Conservation (phyloP, 2,888 invertebrate species). For the Machimus atricapillus region DNA sequence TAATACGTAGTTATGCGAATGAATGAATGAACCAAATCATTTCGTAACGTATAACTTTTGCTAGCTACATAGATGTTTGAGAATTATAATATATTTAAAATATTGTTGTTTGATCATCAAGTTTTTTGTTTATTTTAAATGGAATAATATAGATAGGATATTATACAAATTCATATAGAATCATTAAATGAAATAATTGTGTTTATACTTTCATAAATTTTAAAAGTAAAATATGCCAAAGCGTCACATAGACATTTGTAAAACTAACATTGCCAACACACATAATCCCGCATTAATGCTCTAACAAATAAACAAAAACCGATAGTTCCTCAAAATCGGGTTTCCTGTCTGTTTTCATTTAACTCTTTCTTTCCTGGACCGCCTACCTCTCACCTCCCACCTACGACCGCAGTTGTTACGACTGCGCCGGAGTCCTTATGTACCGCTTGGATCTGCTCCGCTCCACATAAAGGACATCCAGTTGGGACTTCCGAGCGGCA, state of each 20-base stretch:
- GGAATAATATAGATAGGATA: too few relatives aligned
- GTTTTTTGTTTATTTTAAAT: too few relatives aligned
- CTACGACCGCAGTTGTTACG: not conserved
- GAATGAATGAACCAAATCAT: too few relatives aligned
- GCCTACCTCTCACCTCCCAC: not conserved
- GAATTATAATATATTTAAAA: too few relatives aligned
- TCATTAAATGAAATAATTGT: not conserved
- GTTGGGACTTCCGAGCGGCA: not conserved
- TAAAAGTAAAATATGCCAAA: not conserved
- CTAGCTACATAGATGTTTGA: too few relatives aligned
- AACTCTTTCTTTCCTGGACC: slow-evolving; percentile 15
- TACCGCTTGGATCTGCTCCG: not conserved
- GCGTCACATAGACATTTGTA: not conserved
- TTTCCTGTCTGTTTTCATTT: slow-evolving; percentile 19
- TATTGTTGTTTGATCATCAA: too few relatives aligned
- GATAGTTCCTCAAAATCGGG: not conserved
- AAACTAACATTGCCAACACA: not conserved
- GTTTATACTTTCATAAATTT: not conserved
- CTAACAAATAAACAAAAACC: not conserved
- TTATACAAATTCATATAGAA: too few relatives aligned
- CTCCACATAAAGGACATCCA: not conserved
- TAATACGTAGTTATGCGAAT: too few relatives aligned
- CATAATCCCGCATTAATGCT: slow-evolving; percentile 12
- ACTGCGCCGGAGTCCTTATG: slow-evolving; percentile 21
- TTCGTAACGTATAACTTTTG: too few relatives aligned